Percentiles rank a stretch among this genome's conserved stretches.
phyloP scores from a whole-genome alignment of 2,113 vertebrate species.

The Morone chrysops region DNA sequence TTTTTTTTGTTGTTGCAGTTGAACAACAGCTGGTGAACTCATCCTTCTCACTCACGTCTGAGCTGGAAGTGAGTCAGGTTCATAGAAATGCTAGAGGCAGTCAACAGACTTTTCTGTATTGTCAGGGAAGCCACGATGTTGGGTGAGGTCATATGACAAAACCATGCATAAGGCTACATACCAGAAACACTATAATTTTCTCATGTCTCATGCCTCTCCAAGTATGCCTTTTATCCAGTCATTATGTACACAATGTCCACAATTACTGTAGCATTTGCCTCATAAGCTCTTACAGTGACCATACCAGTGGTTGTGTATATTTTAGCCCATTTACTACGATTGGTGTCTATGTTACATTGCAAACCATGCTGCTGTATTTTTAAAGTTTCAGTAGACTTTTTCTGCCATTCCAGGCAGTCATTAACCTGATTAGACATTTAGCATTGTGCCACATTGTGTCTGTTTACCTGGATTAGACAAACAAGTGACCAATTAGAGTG shows the following conservation, averaged over 20 bases:
- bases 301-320: not conserved
- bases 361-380: not conserved
- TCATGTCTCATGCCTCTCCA: not conserved
- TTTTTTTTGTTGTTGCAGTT: not conserved
- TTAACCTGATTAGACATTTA: not conserved
- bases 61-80: not conserved
- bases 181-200: conserved; percentile 41
- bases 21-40: not conserved
- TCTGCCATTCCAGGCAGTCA: not conserved
- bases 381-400: not conserved
- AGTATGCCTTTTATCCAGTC: conserved; percentile 2
- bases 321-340: not conserved
- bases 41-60: not conserved
- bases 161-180: not conserved
- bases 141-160: not conserved
- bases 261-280: not conserved
- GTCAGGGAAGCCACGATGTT: not conserved
- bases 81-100: not conserved
- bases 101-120: conserved; percentile 32
- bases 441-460: not conserved
- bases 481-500: not conserved
- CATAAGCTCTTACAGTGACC: not conserved
- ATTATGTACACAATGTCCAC: not conserved
- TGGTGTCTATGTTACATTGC: not conserved
- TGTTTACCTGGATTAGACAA: not conserved